Base-by-base conservation (phyloP, 2,797 vertebrate genomes). In the Novumbra hubbsi region DNA sequence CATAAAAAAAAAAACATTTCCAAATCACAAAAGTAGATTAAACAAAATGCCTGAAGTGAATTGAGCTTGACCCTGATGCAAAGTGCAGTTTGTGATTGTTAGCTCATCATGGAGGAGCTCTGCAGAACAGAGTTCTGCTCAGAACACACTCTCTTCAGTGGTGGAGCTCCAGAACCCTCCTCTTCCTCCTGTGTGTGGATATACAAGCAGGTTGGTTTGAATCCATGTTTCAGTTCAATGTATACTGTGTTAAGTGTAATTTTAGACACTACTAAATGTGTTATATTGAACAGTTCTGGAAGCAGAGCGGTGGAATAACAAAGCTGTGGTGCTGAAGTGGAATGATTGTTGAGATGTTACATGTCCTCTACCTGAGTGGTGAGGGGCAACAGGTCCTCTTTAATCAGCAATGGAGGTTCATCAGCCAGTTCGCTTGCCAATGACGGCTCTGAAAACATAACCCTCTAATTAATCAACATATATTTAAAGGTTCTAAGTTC, bases 331-430 rank as follows among this genome's bases (percentile, higher is more conserved):
- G 55, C 17, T 0, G 11, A 60, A 60, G 21, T 24, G 55, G 19
- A 60, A 60, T 62, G 57, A 62, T 24, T 24, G 15, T 7, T 21
- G 19, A 28, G 24, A 30, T 64, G 28, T 32, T 30, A 17, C 14
- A 30, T 68, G 27, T 57, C 6, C 2, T 55, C 91, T 89, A 96
- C 95, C 94, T 94, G 93, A 81, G 90, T 86, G 81, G 91, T 89
- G 28, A 92, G 81, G 0, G 93, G 93, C 55, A 94, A 90, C 1
- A 95, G 92, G 57, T 96, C 95, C 87, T 96, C 95, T 88, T 96
- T 96, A 9, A 95, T 96, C 67, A 96, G 94, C 70, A 94, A 96
- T 3, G 95, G 95, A 55, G 95, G 95, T 83, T 96, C 95, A 1
- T 96, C 95, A 32, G 94, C 93, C 48, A 95, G 91, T 88, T 96